Evolutionary conservation across 2,797 vertebrate genomes (phyloP).

Genomic region (Meda fulgida): DNA sequence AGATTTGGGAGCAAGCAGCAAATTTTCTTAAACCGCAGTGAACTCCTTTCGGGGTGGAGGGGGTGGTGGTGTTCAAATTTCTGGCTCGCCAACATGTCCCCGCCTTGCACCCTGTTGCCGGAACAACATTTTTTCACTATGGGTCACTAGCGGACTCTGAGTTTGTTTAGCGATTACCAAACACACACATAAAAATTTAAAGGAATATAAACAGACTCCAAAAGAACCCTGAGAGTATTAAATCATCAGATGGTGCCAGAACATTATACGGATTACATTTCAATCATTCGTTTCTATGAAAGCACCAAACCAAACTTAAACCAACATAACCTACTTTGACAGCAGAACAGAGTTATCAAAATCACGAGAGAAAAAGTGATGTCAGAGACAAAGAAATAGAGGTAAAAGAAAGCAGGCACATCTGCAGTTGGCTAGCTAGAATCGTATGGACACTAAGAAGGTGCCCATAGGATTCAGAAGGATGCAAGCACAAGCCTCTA

Average conservation of each 20-base stretch:
- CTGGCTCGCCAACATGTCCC: constrained; percentile 34
- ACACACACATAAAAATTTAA: background rate
- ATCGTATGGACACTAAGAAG: background rate
- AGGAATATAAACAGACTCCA: constrained; percentile 5
- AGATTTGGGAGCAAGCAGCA: constrained; percentile 41
- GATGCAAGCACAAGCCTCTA: background rate
- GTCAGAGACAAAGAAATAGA: background rate
- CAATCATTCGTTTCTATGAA: constrained; percentile 12
- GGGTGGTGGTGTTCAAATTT: constrained; percentile 40
- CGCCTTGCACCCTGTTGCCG: constrained; percentile 43
- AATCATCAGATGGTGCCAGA: background rate
- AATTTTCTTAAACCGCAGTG: constrained; percentile 51
- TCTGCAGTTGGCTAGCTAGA: background rate
- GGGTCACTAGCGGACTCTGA: constrained; percentile 27
- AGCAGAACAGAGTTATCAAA: background rate
- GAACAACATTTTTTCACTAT: constrained; percentile 49
- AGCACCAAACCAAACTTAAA: background rate
- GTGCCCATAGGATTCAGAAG: background rate
- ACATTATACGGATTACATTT: constrained; percentile 21
- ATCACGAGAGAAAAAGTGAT: background rate
- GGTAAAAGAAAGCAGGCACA: constrained; percentile 10
- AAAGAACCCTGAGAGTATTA: constrained; percentile 17
- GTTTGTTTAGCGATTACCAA: constrained; percentile 37
- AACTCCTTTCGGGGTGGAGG: constrained; percentile 39
- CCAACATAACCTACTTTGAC: background rate